These are phyloP conservation scores for Thereuonema tuberculata DNA, from an alignment of 1,140 invertebrate species.

Conservation along the genomic window DNA sequence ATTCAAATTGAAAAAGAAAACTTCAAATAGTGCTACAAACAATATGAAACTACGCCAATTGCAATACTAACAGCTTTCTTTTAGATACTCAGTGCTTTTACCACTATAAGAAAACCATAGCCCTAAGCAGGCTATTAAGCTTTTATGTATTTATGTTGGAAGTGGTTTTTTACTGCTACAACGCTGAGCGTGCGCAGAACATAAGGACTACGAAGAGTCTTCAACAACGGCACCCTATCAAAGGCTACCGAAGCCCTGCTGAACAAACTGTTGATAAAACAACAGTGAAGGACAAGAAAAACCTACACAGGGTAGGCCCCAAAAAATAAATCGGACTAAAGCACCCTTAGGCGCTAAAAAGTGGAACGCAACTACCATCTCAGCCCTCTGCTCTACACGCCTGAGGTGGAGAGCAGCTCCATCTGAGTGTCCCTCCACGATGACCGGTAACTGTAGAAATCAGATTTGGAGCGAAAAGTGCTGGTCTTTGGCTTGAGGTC, in stretches of 20 bases:
- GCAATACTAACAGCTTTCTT: too few relatives aligned
- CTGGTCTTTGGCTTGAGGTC: constrained; percentile 10
- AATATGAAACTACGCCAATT: too few relatives aligned
- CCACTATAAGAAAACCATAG: too few relatives aligned
- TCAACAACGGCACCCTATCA: constrained; percentile 5
- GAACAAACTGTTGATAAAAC: constrained; percentile 1
- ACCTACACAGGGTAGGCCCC: neutral
- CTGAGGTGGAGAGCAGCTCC: constrained; percentile 1
- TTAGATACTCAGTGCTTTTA: too few relatives aligned
- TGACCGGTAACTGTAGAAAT: constrained; percentile 4
- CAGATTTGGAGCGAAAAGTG: constrained; percentile 1
- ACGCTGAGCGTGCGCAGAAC: too few relatives aligned
- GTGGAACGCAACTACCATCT: neutral
- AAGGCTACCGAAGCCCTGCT: constrained; percentile 7
- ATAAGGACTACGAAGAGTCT: too few relatives aligned
- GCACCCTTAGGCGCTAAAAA: neutral
- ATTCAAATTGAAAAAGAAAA: too few relatives aligned
- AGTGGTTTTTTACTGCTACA: too few relatives aligned
- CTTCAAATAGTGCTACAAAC: too few relatives aligned
- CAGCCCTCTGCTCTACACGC: neutral
- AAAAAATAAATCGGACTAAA: neutral
- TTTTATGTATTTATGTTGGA: too few relatives aligned
- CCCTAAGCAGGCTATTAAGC: too few relatives aligned
- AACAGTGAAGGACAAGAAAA: neutral
- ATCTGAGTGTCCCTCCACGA: constrained; percentile 3